Conservation (phyloP, 2,113 vertebrate genomes). For the Asarcornis scutulata region DNA sequence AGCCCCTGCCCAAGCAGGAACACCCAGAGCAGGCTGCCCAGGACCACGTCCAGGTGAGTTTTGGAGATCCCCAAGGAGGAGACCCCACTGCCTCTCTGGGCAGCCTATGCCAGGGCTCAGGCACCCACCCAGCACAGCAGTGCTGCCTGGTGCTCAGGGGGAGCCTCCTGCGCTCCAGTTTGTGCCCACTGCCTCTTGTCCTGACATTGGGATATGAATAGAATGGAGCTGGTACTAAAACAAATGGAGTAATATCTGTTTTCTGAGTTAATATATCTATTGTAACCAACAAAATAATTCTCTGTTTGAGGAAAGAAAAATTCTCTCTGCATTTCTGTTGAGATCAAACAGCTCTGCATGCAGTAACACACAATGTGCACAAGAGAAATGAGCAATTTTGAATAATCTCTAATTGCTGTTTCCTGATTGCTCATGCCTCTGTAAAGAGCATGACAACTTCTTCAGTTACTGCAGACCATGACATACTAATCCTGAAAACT, state of each 20-base stretch:
- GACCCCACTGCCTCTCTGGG: no score
- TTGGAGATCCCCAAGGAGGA: no score
- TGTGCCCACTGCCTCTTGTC: no score
- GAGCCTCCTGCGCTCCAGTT: no score
- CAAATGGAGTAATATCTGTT: rapidly evolving
- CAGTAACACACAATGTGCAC: not conserved
- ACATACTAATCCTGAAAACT: not conserved
- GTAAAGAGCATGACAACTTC: not conserved
- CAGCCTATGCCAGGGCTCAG: no score
- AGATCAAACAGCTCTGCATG: not conserved
- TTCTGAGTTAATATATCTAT: not conserved
- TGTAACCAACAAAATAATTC: not conserved
- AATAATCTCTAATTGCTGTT: not conserved
- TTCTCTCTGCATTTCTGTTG: not conserved
- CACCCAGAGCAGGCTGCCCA: no score
- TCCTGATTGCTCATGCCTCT: not conserved
- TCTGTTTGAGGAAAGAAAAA: not conserved
- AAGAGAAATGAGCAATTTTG: not conserved
- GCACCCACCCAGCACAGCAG: no score
- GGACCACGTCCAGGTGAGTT: no score
- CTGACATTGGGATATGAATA: no score
- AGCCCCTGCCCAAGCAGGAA: no score
- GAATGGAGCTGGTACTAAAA: not conserved
- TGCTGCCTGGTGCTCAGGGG: no score
- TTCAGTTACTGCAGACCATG: not conserved